A percentile compares a stretch with the other conserved stretches of the same genome.
Conservation (phyloP, 2,113 vertebrate species). For the Lophochroa leadbeateri region DNA sequence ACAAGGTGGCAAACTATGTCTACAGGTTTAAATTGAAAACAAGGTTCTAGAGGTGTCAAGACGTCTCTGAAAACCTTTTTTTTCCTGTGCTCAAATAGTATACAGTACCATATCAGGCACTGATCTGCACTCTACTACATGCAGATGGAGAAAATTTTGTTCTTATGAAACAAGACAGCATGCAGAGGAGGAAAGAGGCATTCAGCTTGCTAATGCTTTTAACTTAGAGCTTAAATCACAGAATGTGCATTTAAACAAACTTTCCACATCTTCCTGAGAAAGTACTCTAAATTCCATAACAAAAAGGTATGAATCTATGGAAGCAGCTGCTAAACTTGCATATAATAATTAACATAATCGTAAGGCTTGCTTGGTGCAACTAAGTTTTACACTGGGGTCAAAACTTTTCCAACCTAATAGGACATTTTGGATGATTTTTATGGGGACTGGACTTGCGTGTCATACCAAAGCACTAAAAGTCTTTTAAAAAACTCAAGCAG, state of each 20-base stretch:
- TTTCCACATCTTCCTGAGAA: background rate
- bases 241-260: background rate
- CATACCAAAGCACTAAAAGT: background rate
- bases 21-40: background rate
- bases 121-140: background rate
- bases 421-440: background rate
- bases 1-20: conserved; percentile 78
- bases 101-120: background rate
- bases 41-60: background rate
- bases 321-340: background rate
- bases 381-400: background rate
- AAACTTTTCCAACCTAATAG: background rate
- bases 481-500: background rate
- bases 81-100: background rate
- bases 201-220: background rate
- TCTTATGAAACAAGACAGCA: background rate
- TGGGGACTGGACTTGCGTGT: background rate
- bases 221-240: background rate
- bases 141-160: background rate
- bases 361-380: background rate
- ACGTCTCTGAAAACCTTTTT: background rate
- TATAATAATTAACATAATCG: background rate
- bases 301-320: background rate
- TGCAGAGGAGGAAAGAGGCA: background rate
- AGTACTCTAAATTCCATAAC: background rate